Conservation (phyloP, 1,140 invertebrate genomes). For the Semibalanus balanoides region DNA sequence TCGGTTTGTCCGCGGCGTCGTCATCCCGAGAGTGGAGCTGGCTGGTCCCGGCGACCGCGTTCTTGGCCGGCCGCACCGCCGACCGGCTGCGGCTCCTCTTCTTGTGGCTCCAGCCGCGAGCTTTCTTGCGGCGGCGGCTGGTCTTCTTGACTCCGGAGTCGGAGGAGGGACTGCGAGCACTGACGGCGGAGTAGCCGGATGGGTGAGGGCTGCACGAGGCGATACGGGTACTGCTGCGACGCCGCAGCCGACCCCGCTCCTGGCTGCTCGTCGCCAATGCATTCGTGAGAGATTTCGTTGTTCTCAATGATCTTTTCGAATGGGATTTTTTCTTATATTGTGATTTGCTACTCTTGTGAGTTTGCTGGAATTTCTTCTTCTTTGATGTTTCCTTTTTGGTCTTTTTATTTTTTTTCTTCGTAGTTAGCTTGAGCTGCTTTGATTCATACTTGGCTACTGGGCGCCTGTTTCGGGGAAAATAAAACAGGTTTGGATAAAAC, state of each 20-base stretch:
- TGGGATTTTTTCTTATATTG: neutral
- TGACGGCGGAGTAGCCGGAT: neutral
- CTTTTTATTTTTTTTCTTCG: no score
- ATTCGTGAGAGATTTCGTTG: neutral
- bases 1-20: neutral
- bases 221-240: neutral
- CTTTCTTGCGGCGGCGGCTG: no score
- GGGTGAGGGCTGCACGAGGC: neutral
- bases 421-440: no score
- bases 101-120: no score
- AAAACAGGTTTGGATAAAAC: no score
- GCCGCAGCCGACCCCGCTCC: no score
- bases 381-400: neutral
- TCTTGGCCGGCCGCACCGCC: neutral
- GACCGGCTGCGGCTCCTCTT: neutral
- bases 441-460: no score
- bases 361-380: no score
- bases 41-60: neutral
- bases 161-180: neutral
- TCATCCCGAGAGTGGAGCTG: neutral
- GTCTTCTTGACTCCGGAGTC: neutral
- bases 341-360: neutral
- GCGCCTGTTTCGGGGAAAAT: no score
- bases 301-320: neutral
- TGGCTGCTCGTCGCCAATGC: no score